These are phyloP conservation scores for Amia ocellicauda DNA, from an alignment of 2,113 vertebrate species.

Conservation along the genomic window DNA sequence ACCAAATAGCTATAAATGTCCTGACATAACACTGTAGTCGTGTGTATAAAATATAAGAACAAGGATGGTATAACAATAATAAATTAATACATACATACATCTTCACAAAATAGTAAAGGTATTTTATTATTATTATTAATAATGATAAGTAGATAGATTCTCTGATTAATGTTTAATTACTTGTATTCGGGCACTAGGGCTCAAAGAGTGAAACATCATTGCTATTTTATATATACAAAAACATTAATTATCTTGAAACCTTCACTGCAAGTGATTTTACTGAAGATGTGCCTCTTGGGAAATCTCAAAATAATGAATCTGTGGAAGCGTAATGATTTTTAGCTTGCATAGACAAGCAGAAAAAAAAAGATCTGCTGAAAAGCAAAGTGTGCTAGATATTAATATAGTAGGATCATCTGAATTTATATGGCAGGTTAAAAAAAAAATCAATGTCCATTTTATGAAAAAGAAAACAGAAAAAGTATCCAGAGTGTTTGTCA, in stretches of 20 bases:
- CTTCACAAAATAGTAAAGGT: too few relatives aligned
- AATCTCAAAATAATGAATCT: conserved; percentile 47
- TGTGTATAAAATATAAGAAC: too few relatives aligned
- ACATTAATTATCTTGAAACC: conserved; percentile 52
- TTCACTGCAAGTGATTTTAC: conserved; percentile 47
- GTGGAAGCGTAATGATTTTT: background rate
- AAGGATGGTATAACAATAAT: too few relatives aligned
- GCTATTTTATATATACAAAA: conserved; percentile 35
- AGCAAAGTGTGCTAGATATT: background rate
- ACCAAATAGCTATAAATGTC: background rate
- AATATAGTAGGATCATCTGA: conserved; percentile 1
- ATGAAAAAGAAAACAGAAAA: conserved; percentile 1
- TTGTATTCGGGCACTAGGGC: conserved; percentile 27
- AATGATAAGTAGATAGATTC: too few relatives aligned
- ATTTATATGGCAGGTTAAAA: background rate
- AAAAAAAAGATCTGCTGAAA: too few relatives aligned
- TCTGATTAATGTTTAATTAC: background rate
- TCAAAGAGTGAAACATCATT: too few relatives aligned
- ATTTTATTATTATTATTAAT: too few relatives aligned
- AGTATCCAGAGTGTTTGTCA: background rate
- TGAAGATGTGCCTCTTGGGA: conserved; percentile 40
- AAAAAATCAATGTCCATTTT: conserved; percentile 4
- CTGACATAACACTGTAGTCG: background rate
- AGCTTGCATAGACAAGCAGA: conserved; percentile 1
- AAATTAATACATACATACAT: too few relatives aligned